Conservation (phyloP, 2,113 vertebrate genomes). For the Lichenostomus cassidix region DNA sequence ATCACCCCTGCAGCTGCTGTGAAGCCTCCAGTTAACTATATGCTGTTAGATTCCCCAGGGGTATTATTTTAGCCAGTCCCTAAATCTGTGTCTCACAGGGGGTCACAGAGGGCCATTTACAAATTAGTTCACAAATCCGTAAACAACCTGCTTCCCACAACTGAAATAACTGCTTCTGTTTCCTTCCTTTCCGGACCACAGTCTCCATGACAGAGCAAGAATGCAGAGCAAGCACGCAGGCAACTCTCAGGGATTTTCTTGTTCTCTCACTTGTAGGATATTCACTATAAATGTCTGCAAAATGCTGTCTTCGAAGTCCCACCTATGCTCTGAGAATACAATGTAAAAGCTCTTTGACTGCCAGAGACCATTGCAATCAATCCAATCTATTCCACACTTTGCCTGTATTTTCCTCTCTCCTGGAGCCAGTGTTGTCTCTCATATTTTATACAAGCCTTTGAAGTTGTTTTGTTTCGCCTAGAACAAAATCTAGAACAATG, state of each 20-base stretch:
- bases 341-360: background rate
- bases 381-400: background rate
- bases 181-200: background rate
- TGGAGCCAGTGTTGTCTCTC: background rate
- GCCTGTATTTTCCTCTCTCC: background rate
- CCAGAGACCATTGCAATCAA: background rate
- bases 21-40: background rate
- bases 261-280: background rate
- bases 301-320: background rate
- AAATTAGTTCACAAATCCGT: background rate
- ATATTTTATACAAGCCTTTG: background rate
- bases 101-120: background rate
- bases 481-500: background rate
- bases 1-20: background rate
- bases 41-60: background rate
- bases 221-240: background rate
- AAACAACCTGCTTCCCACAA: background rate
- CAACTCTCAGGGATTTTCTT: background rate
- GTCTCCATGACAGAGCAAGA: rapidly evolving
- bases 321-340: background rate
- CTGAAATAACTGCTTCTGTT: background rate
- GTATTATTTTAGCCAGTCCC: background rate
- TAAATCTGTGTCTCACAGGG: background rate
- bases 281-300: background rate
- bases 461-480: background rate